Conservation (phyloP, 2,797 vertebrate genomes). For the Sebastes iracundus region DNA sequence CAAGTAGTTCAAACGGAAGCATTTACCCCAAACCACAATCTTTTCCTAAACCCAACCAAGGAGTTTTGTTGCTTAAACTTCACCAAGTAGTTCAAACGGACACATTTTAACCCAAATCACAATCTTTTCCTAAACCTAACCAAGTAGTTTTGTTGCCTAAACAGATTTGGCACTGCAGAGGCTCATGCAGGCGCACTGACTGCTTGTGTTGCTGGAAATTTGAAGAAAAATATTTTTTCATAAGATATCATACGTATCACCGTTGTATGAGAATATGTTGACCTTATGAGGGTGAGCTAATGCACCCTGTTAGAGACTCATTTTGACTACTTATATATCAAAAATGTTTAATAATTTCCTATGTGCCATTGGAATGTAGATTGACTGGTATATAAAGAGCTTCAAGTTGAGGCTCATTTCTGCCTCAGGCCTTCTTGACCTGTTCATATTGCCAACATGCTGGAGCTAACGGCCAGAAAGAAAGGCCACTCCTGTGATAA, state of each 20-base stretch:
- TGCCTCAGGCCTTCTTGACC: background rate
- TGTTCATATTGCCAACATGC: slow-evolving; percentile 9
- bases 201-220: background rate
- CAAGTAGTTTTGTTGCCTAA: no score
- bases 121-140: background rate
- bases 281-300: background rate
- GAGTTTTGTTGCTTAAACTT: no score
- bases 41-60: no score
- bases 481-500: background rate
- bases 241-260: background rate
- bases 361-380: background rate
- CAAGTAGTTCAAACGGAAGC: no score
- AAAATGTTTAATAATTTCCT: background rate
- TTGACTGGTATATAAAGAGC: background rate
- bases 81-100: no score
- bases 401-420: background rate
- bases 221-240: background rate
- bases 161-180: background rate
- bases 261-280: background rate
- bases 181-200: background rate
- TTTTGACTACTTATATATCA: background rate
- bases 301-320: background rate
- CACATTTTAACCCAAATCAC: background rate
- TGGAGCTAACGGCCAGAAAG: background rate
- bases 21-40: no score